Evolutionary conservation across 1,140 invertebrate genomes (phyloP).

Genomic region (Trialeurodes vaporariorum): DNA sequence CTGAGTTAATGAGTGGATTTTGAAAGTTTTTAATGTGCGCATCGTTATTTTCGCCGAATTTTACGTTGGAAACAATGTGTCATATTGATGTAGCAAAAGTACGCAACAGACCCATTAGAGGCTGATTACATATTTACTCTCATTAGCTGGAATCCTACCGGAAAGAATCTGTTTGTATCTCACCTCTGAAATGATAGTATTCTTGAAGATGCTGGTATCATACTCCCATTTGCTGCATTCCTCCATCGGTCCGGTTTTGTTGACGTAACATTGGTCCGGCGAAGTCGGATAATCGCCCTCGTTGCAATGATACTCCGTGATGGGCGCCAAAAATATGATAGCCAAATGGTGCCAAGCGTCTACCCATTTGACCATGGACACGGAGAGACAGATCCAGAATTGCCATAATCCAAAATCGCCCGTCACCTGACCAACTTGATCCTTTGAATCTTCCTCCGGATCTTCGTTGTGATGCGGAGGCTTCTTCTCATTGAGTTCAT

Average conservation of each 20-base stretch:
- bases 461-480: too few relatives aligned
- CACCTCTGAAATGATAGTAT: constrained; percentile 55
- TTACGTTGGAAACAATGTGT: too few relatives aligned
- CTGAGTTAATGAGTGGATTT: too few relatives aligned
- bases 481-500: too few relatives aligned
- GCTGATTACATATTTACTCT: too few relatives aligned
- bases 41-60: too few relatives aligned
- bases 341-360: constrained; percentile 53
- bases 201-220: constrained; percentile 47
- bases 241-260: constrained; percentile 10
- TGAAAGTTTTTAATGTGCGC: too few relatives aligned
- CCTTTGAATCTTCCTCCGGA: background rate
- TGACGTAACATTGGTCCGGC: constrained; percentile 2
- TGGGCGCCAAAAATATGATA: constrained; percentile 51
- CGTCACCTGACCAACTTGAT: constrained; percentile 35
- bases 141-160: too few relatives aligned
- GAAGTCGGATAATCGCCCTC: background rate
- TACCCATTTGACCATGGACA: constrained; percentile 50
- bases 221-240: constrained; percentile 47
- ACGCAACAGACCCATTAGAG: too few relatives aligned
- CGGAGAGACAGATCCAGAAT: constrained; percentile 45
- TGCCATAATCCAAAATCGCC: constrained; percentile 47
- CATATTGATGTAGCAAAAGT: too few relatives aligned
- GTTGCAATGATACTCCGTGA: constrained; percentile 44
- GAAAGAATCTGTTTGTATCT: background rate